These are phyloP conservation scores for Operophtera brumata DNA, from an alignment of 2,888 invertebrate genomes.

Conservation along the genomic window DNA sequence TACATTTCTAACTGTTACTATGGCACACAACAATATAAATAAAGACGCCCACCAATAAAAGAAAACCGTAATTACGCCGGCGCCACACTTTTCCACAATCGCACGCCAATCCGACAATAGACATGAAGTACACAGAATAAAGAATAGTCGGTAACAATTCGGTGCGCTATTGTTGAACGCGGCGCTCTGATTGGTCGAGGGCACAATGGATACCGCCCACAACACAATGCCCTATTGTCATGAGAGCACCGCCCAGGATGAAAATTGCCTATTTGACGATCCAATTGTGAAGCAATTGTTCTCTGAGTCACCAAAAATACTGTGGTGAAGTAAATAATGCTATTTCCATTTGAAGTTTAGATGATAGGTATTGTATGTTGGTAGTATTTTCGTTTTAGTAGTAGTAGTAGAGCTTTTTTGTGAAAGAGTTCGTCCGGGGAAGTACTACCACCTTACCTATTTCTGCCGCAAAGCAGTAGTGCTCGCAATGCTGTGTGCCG, in stretches of 20 bases:
- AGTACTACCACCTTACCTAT: too few species aligned
- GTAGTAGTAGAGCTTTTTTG: too few species aligned
- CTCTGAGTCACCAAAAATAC: not conserved
- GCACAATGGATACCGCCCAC: slow-evolving; percentile 77
- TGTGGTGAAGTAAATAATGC: not conserved
- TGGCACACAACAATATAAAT: not conserved
- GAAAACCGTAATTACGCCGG: slow-evolving; percentile 10
- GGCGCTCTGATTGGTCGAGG: slow-evolving; percentile 63
- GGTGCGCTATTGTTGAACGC: slow-evolving; percentile 75
- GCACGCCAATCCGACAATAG: slow-evolving; percentile 73
- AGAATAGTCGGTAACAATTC: slow-evolving; percentile 61
- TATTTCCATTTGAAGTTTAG: too few species aligned
- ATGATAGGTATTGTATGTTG: too few species aligned
- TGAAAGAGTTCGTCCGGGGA: too few species aligned
- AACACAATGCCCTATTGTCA: slow-evolving; percentile 77
- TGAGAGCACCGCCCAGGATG: slow-evolving; percentile 60
- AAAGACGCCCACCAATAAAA: slow-evolving; percentile 13
- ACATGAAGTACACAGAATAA: slow-evolving; percentile 46
- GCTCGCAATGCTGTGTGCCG: too few species aligned
- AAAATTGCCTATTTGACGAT: slow-evolving; percentile 21
- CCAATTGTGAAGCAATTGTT: slow-evolving; percentile 18
- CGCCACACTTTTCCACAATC: slow-evolving; percentile 34
- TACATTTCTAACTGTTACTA: too few species aligned
- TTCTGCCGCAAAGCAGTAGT: too few species aligned
- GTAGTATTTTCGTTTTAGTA: too few species aligned